phyloP scores from a whole-genome alignment of 1,140 invertebrate species.

The Drosophila lacertosa region DNA sequence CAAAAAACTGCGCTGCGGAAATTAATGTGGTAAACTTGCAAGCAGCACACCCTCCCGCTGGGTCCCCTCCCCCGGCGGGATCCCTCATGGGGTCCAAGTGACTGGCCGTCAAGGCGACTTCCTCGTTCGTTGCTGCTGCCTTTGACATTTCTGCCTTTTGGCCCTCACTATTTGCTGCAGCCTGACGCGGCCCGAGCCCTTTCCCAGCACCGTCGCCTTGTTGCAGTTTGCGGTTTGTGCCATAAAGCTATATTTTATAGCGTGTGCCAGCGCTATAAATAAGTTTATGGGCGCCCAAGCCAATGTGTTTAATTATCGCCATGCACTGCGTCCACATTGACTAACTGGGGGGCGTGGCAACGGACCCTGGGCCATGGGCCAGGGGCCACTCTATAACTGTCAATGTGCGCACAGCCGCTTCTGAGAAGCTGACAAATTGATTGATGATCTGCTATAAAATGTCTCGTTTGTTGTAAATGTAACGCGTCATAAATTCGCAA shows the following conservation, averaged over 20 bases:
- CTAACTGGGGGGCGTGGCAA: slow-evolving; percentile 44
- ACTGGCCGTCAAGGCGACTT: slow-evolving; percentile 34
- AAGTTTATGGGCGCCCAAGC: slow-evolving; percentile 47
- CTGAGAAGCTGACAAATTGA: slow-evolving; percentile 74
- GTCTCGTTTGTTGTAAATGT: slow-evolving; percentile 80
- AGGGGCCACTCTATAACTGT: slow-evolving; percentile 49
- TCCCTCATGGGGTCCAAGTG: slow-evolving; percentile 6
- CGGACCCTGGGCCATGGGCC: not conserved
- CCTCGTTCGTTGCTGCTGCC: slow-evolving; percentile 39
- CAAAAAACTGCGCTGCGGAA: slow-evolving; percentile 47
- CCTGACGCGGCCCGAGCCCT: not conserved
- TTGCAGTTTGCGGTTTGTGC: slow-evolving; percentile 66
- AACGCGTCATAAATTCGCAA: slow-evolving; percentile 81
- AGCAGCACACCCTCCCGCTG: slow-evolving; percentile 12
- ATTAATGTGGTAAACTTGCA: slow-evolving; percentile 78
- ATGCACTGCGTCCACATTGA: slow-evolving; percentile 1
- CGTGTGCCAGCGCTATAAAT: slow-evolving; percentile 67
- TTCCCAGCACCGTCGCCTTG: not conserved
- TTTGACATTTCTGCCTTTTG: slow-evolving; percentile 52
- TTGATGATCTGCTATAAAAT: slow-evolving; percentile 83
- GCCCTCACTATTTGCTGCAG: slow-evolving; percentile 12
- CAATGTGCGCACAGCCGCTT: slow-evolving; percentile 46
- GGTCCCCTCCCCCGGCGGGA: not conserved
- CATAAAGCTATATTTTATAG: slow-evolving; percentile 75
- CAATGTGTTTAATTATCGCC: slow-evolving; percentile 71